These are phyloP conservation scores for Argyresthia albistria DNA, from an alignment of 2,888 invertebrate species.

Conservation along the genomic window DNA sequence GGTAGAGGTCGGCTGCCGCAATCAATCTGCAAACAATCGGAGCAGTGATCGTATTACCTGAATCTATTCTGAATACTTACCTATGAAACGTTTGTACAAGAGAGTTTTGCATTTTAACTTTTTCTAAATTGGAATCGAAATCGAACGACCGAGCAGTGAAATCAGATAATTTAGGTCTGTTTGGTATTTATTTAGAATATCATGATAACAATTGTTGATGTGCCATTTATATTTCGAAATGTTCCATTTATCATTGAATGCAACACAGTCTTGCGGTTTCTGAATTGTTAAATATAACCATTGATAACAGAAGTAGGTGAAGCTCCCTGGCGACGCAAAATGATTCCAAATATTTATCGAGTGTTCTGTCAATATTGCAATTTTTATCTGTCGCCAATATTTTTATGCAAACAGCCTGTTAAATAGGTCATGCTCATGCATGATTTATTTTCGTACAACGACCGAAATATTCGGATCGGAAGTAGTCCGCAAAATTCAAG, in stretches of 20 bases:
- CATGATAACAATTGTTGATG: too few species aligned
- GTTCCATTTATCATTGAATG: too few species aligned
- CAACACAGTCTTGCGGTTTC: background rate
- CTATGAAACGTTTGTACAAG: too few species aligned
- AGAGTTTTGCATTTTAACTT: too few species aligned
- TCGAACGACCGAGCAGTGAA: too few species aligned
- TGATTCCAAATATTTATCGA: slow-evolving; percentile 60
- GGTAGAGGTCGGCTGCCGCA: slow-evolving; percentile 17
- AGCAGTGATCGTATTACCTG: slow-evolving; percentile 10
- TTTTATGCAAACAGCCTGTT: slow-evolving; percentile 45
- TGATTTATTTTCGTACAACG: slow-evolving; percentile 40
- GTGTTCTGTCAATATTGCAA: slow-evolving; percentile 53
- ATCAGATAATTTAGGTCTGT: too few species aligned
- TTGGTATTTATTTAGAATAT: too few species aligned
- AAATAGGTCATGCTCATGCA: slow-evolving; percentile 54
- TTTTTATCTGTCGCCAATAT: slow-evolving; percentile 46
- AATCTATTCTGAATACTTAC: background rate
- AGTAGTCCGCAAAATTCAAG: slow-evolving; percentile 17
- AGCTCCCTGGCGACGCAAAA: slow-evolving; percentile 47
- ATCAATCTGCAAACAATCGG: slow-evolving; percentile 40
- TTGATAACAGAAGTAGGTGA: slow-evolving; percentile 61
- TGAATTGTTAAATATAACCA: slow-evolving; percentile 9
- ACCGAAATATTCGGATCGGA: slow-evolving; percentile 20
- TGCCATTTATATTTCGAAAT: too few species aligned
- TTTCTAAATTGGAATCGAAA: too few species aligned